Conservation (phyloP, 1,140 invertebrate genomes). For the Drosophila erecta region DNA sequence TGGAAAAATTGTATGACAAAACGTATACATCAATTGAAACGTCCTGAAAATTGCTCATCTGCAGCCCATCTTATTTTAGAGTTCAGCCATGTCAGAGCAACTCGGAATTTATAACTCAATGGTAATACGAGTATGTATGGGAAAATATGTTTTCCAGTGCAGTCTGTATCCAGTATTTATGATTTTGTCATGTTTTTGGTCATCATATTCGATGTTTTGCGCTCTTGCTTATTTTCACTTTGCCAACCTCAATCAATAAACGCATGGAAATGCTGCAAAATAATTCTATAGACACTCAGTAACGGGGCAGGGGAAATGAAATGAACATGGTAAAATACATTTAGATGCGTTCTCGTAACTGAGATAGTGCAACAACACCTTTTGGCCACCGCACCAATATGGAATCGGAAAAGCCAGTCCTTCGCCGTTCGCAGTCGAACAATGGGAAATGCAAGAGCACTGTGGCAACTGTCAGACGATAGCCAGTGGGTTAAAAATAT, state of each 20-base stretch:
- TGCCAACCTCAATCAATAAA: constrained; percentile 67
- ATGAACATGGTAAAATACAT: constrained; percentile 37
- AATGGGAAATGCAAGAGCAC: constrained; percentile 40
- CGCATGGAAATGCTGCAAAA: constrained; percentile 55
- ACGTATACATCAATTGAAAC: too few relatives aligned
- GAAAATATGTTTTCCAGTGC: constrained; percentile 11
- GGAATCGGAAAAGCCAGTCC: constrained; percentile 26
- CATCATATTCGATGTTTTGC: background rate
- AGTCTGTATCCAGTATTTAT: constrained; percentile 29
- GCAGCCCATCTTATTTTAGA: too few relatives aligned
- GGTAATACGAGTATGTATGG: too few relatives aligned
- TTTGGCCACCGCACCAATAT: constrained; percentile 8
- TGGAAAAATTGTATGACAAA: background rate
- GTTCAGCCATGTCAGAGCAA: too few relatives aligned
- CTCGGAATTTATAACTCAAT: too few relatives aligned
- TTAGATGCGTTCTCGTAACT: constrained; percentile 31
- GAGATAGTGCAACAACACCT: constrained; percentile 43
- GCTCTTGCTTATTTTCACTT: constrained; percentile 39
- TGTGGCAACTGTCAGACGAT: constrained; percentile 22
- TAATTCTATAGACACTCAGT: constrained; percentile 58
- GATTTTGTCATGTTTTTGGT: constrained; percentile 23
- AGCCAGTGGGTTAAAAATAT: constrained; percentile 35
- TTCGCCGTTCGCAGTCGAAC: constrained; percentile 32
- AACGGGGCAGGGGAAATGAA: background rate
- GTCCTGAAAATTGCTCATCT: too few relatives aligned